Conservation (phyloP, 2,797 vertebrate genomes). For the Chromis chromis region DNA sequence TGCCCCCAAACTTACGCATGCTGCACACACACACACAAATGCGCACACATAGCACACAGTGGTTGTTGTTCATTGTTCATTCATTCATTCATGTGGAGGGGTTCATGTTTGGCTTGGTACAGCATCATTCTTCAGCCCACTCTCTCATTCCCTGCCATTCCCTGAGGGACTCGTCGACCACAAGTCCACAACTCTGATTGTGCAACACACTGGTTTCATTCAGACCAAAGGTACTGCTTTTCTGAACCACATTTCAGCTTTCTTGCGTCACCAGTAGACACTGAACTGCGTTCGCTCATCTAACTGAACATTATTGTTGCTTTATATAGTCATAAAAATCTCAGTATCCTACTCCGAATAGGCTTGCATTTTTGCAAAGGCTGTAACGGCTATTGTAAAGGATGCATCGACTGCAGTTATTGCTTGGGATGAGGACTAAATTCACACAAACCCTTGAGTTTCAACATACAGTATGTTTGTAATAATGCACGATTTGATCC, state of each 20-base stretch:
- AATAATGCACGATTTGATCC: conserved; percentile 16
- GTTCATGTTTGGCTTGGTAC: conserved; percentile 79
- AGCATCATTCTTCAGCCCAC: conserved; percentile 80
- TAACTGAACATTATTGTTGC: conserved; percentile 51
- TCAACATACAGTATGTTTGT: conserved; percentile 12
- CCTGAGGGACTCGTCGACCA: conserved; percentile 71
- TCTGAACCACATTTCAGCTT: conserved; percentile 61
- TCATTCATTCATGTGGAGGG: conserved; percentile 84
- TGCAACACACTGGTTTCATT: conserved; percentile 82
- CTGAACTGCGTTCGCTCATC: conserved; percentile 31
- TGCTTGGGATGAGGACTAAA: neutral
- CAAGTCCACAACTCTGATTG: conserved; percentile 78
- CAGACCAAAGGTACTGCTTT: conserved; percentile 65
- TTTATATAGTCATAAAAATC: conserved; percentile 58
- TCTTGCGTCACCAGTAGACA: conserved; percentile 60
- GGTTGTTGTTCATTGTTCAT: conserved; percentile 85
- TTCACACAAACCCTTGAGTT: conserved; percentile 10
- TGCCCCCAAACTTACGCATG: conserved; percentile 35
- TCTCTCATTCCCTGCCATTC: conserved; percentile 73
- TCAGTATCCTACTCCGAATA: neutral
- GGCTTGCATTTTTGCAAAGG: conserved; percentile 20
- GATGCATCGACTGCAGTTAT: neutral
- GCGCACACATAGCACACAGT: conserved; percentile 62
- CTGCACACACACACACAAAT: conserved; percentile 3
- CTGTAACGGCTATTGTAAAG: neutral